These are phyloP conservation scores for Mantis religiosa DNA, from an alignment of 2,888 invertebrate genomes.

Conservation along the genomic window DNA sequence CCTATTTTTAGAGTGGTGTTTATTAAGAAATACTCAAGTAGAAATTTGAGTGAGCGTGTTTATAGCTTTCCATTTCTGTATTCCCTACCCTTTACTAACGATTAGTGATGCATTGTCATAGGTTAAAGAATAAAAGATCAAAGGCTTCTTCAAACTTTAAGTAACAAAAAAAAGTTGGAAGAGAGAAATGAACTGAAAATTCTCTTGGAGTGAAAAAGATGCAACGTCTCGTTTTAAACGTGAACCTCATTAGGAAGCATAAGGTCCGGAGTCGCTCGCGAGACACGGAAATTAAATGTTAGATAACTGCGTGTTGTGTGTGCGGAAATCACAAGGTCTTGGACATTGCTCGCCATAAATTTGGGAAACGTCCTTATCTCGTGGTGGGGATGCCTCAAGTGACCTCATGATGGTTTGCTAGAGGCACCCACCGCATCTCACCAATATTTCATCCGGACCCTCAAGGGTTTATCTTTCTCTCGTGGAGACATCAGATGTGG, in stretches of 20 bases:
- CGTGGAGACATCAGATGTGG: not conserved
- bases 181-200: not conserved
- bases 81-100: no score
- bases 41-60: no score
- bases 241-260: not conserved
- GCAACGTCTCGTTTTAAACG: not conserved
- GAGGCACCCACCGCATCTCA: not conserved
- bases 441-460: not conserved
- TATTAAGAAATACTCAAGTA: no score
- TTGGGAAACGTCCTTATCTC: not conserved
- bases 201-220: not conserved
- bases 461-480: not conserved
- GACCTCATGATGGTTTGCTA: not conserved
- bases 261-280: not conserved
- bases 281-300: not conserved
- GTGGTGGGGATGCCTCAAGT: not conserved
- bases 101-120: no score
- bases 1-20: no score
- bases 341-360: not conserved
- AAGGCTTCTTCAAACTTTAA: not conserved
- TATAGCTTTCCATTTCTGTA: no score
- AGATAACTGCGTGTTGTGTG: not conserved
- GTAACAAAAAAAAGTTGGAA: not conserved
- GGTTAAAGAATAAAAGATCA: no score
- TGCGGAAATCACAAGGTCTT: not conserved